phyloP scores from a whole-genome alignment of 2,797 vertebrate genomes.

The Toxotes lorentzi region DNA sequence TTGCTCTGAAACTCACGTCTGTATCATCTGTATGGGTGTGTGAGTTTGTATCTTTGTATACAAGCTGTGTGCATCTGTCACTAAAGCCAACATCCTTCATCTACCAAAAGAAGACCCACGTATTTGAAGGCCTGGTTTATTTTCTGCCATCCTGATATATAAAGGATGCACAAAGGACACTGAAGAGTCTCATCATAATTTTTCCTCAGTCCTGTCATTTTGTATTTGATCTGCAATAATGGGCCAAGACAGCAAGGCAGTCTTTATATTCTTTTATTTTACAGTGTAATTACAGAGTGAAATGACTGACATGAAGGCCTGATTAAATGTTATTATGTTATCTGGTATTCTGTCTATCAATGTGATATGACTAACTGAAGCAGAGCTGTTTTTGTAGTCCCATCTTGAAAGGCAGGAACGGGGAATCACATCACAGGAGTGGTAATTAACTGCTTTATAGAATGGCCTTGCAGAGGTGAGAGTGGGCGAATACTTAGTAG shows the following conservation, averaged over 20 bases:
- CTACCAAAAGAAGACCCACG: background rate
- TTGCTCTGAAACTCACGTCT: background rate
- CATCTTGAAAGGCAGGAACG: constrained; percentile 39
- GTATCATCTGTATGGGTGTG: constrained; percentile 16
- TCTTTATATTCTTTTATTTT: constrained; percentile 50
- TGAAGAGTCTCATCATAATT: constrained; percentile 33
- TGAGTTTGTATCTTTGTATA: background rate
- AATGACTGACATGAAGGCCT: constrained; percentile 42
- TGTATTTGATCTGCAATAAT: constrained; percentile 54
- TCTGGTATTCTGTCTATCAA: constrained; percentile 49
- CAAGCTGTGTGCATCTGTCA: constrained; percentile 1
- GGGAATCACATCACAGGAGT: constrained; percentile 44
- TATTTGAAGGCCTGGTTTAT: constrained; percentile 15
- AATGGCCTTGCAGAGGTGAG: constrained; percentile 47
- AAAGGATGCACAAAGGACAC: constrained; percentile 29
- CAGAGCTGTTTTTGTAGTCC: constrained; percentile 9
- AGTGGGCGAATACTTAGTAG: constrained; percentile 35
- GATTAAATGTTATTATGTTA: constrained; percentile 59
- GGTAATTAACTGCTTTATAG: constrained; percentile 55
- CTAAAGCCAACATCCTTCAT: constrained; percentile 16
- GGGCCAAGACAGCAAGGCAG: constrained; percentile 19
- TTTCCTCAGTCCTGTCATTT: constrained; percentile 18
- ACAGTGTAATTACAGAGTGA: constrained; percentile 50
- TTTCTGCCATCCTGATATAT: constrained; percentile 20
- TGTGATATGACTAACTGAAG: constrained; percentile 40